These are phyloP conservation scores for Bhutanitis thaidina DNA, from an alignment of 2,888 invertebrate genomes.

Conservation along the genomic window DNA sequence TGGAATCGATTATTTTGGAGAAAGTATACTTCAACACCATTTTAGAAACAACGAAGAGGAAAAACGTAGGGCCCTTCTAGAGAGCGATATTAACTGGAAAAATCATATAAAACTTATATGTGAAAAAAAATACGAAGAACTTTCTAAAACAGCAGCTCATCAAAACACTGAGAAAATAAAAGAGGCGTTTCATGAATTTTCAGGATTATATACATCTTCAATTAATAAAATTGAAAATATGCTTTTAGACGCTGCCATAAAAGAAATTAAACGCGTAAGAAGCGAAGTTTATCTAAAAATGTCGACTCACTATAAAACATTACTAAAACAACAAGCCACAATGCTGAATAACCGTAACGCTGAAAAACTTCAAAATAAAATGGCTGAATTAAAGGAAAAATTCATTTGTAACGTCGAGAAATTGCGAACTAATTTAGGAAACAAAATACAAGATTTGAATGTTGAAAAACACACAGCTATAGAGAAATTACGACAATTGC, in stretches of 20 bases:
- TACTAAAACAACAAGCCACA: slow-evolving; percentile 51
- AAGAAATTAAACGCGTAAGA: slow-evolving; percentile 44
- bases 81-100: slow-evolving; percentile 52
- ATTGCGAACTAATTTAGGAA: slow-evolving; percentile 29
- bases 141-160: slow-evolving; percentile 32
- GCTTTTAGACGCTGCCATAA: slow-evolving; percentile 44
- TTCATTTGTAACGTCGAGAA: slow-evolving; percentile 46
- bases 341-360: slow-evolving; percentile 48
- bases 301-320: slow-evolving; percentile 39
- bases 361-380: slow-evolving; percentile 42
- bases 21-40: slow-evolving; percentile 38
- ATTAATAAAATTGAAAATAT: slow-evolving; percentile 50
- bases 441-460: slow-evolving; percentile 54
- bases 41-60: slow-evolving; percentile 40
- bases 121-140: slow-evolving; percentile 36
- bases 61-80: slow-evolving; percentile 34
- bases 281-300: slow-evolving; percentile 43
- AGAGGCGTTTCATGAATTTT: slow-evolving; percentile 49
- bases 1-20: slow-evolving; percentile 48
- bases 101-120: slow-evolving; percentile 33
- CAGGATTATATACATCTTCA: slow-evolving; percentile 43
- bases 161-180: slow-evolving; percentile 46
- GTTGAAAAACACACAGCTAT: slow-evolving; percentile 59
- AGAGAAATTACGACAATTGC: slow-evolving; percentile 50
- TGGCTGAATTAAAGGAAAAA: slow-evolving; percentile 39